Percentiles rank a stretch among this genome's conserved stretches.
phyloP scores from a whole-genome alignment of 2,888 invertebrate genomes.

The Ormyrus nitidulus region DNA sequence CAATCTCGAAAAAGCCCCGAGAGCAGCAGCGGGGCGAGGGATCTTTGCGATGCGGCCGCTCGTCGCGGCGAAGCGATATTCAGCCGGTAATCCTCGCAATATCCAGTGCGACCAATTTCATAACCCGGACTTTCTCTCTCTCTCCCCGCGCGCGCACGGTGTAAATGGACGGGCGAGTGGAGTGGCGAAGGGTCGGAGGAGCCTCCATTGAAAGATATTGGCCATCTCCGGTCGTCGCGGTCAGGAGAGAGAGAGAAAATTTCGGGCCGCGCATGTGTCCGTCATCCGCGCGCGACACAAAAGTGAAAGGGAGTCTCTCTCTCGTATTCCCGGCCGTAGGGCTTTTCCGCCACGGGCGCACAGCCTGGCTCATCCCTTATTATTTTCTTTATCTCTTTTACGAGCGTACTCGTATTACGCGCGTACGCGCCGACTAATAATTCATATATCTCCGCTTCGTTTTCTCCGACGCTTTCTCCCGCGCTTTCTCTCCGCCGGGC shows the following conservation, averaged over 20 bases:
- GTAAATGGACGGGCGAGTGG: not conserved
- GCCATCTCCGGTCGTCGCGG: constrained; percentile 25
- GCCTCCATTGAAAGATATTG: constrained; percentile 21
- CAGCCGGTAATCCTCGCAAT: constrained; percentile 40
- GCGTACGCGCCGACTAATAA: constrained; percentile 37
- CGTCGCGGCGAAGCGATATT: not conserved
- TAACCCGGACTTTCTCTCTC: constrained; percentile 19
- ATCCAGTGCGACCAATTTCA: constrained; percentile 51
- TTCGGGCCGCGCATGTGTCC: too few relatives aligned
- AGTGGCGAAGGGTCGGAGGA: not conserved
- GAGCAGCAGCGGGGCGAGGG: not conserved
- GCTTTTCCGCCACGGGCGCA: not conserved
- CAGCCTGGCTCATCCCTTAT: constrained; percentile 24
- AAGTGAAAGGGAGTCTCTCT: too few relatives aligned
- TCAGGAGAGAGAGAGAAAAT: not conserved
- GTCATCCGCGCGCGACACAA: not conserved
- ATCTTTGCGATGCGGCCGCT: too few relatives aligned
- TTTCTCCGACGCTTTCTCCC: constrained; percentile 23
- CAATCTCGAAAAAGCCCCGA: constrained; percentile 30
- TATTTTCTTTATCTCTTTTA: constrained; percentile 46
- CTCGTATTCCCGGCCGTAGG: not conserved
- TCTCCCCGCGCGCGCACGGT: not conserved
- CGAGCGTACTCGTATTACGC: constrained; percentile 24
- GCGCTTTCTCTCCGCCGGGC: not conserved
- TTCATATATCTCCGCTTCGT: constrained; percentile 32